Evolutionary conservation across 2,797 vertebrate genomes (phyloP), one percentile per base, ranked within the genome.

Genomic region (Hapalemur alaotrensis): DNA sequence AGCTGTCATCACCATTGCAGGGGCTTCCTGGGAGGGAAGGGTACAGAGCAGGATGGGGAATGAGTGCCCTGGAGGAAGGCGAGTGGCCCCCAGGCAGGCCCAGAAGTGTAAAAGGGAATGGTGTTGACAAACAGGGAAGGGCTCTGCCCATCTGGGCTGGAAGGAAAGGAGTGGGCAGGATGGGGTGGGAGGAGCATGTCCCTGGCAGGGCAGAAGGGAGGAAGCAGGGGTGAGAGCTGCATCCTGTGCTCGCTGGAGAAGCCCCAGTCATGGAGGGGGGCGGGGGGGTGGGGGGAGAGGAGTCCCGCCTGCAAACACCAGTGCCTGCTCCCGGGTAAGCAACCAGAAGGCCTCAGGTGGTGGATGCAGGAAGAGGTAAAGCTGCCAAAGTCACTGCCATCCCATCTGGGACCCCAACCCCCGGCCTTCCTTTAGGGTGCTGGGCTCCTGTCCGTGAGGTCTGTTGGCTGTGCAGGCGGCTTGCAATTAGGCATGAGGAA

Each of bases 401-500:
- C 32, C 61, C 70, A n/a, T 32, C 59, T 20, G 8, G 61, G 65
- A 43, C 84, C 89, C 69, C 43, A 87, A 20, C 59, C 70, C 46
- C 46, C 67, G 52, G 32, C 57, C 79, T 87, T 76, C 70, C 86
- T 54, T 9, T 22, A 69, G 59, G 88, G 78, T 8, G 63, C 83
- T 20, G 70, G 84, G 69, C 75, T 84, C 43, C 61, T 54, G 63
- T 85, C 78, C 1, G 3, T 10, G 20, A 18, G 63, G 43, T 83
- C 86, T 7, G 3, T 2, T 22, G 63, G 84, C 92, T 32, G 59
- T 41, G 22, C 79, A 72, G 69, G 79, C 48, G 1, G 85, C 73
- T 95, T 73, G 65, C 73, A 95, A 69, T 96, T 95, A 97, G 96
- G 83, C 43, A 38, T 0, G 0, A 65, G 93, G 79, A 93, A 80